phyloP scores from a whole-genome alignment of 2,797 vertebrate species.

The Peromyscus eremicus region DNA sequence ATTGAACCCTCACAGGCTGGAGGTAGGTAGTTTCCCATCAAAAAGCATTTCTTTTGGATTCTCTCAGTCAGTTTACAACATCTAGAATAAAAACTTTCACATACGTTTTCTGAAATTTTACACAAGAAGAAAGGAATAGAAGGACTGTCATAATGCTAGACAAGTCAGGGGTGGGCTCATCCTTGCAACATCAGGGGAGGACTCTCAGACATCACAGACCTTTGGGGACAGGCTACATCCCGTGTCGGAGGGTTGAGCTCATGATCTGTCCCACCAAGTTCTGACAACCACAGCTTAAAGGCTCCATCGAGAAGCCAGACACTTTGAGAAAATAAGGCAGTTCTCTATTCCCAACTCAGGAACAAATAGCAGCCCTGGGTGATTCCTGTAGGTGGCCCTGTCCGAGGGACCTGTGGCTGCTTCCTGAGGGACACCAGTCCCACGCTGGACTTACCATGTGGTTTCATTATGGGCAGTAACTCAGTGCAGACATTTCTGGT shows the following conservation, averaged over 20 bases:
- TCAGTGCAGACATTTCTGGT: slow-evolving; percentile 92
- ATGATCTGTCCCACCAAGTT: background rate
- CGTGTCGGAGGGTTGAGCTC: background rate
- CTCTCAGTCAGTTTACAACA: slow-evolving; percentile 3
- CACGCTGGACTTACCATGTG: slow-evolving; percentile 87
- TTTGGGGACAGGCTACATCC: background rate
- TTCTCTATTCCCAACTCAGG: background rate
- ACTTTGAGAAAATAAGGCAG: background rate
- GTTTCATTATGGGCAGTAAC: slow-evolving; percentile 93
- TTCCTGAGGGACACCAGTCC: background rate
- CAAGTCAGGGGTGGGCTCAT: background rate
- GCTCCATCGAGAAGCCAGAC: background rate
- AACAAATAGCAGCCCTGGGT: background rate
- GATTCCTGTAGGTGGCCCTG: fast-evolving
- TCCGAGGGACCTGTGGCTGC: background rate
- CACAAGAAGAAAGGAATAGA: background rate
- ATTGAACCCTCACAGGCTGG: background rate
- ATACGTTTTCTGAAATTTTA: background rate
- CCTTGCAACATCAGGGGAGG: background rate
- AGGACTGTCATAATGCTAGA: background rate
- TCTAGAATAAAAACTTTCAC: background rate
- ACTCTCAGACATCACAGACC: background rate
- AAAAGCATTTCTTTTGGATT: background rate
- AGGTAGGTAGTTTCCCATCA: background rate
- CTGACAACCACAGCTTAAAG: slow-evolving; percentile 6